Percentiles rank a stretch among this genome's conserved stretches.
These are phyloP conservation scores for Limnephilus rhombicus DNA, from an alignment of 2,888 invertebrate genomes.

Conservation along the genomic window DNA sequence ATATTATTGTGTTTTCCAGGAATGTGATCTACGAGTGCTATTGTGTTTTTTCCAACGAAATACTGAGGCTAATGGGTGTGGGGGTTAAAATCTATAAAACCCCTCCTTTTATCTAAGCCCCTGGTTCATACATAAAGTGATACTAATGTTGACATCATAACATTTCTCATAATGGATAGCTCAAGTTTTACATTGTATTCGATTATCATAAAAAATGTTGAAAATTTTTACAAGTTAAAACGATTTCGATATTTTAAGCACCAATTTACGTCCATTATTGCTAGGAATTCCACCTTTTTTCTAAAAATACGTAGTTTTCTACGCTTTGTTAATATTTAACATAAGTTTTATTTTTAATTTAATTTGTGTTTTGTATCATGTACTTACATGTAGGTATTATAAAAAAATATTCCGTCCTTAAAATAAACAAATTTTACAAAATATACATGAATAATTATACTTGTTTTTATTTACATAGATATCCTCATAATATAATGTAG, in stretches of 20 bases:
- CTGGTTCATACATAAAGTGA: neutral
- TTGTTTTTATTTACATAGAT: neutral
- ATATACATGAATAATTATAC: neutral
- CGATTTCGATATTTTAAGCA: neutral
- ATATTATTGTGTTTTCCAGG: too few species aligned
- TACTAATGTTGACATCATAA: neutral
- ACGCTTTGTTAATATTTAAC: conserved; percentile 31
- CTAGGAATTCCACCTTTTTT: neutral
- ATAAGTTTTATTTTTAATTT: conserved; percentile 1
- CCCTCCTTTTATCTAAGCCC: too few species aligned
- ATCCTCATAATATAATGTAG: neutral
- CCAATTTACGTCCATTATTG: neutral
- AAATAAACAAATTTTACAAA: conserved; percentile 32
- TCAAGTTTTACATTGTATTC: neutral
- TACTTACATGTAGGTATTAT: neutral
- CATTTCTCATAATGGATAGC: neutral
- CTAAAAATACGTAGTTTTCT: neutral
- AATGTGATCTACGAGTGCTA: too few species aligned
- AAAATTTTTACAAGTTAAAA: neutral
- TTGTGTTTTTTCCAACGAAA: too few species aligned
- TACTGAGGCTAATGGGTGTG: too few species aligned
- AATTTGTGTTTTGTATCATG: neutral
- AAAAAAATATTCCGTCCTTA: conserved; percentile 35
- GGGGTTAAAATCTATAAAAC: too few species aligned
- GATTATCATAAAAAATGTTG: neutral